Base-by-base conservation (phyloP, 2,797 vertebrate species). In the Danio albolineatus region DNA sequence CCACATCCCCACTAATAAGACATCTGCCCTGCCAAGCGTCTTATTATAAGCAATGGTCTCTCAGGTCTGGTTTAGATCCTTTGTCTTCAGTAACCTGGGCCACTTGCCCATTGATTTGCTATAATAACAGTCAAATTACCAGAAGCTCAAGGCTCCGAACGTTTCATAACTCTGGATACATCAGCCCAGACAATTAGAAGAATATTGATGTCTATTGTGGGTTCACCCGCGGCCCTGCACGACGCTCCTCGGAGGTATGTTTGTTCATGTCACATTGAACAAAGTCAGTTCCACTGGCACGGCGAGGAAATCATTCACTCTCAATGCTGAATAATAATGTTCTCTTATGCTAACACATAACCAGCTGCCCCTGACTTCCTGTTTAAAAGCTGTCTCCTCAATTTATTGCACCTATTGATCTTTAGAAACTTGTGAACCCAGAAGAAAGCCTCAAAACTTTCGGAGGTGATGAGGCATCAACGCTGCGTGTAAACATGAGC, bases 61-160 rank as follows among this genome's bases (percentile, higher is more conserved):
- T 60, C 10, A 16, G 62, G 54, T 73, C 70, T 64, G 43, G 71
- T 70, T 79, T 17, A 59, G 19, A 48, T 41, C 39, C 36, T 66
- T 79, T 41, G n/a, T 73, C 67, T 73, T 51, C 67, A 46, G 41
- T 56, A 44, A 54, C 64, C 60, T 54, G 39, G 66, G 36, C 16
- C 16, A 74, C 69, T 39, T 41, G 21, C 39, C 48, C 62, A 85
- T 70, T 51, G 59, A 83, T 79, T 76, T 74, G 44, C 78, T 66
- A 71, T 46, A 56, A 79, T 74, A 75, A 57, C 49, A 76, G 46
- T 62, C 46, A 81, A 81, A 62, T 54, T 16, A 81, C 49, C 62
- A 56, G 43, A 76, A 44, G n/a, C 60, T 65, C 53, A 38, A 13
- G 56, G 57, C 76, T 39, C 43, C 7, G 28, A 73, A 38, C 43